Evolutionary conservation across 2,888 invertebrate species (phyloP), one percentile per base, ranked within the genome.

Genomic region (Platerodrilus igneus): DNA sequence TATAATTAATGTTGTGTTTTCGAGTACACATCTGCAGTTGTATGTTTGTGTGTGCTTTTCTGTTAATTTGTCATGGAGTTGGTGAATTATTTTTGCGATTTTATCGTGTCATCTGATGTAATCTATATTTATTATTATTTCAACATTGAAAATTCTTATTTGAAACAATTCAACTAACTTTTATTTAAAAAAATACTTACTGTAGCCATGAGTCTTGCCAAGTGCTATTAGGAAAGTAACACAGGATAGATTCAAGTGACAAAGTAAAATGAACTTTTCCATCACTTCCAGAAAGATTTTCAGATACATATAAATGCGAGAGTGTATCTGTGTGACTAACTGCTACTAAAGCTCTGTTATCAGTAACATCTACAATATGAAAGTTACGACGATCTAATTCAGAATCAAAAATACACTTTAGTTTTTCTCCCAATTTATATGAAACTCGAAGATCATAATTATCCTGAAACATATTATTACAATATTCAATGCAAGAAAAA

Each of bases 331-430:
- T 77, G 66, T 91, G 89, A 63, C 84, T 82, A 34, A 86, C 86
- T 55, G 88, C 86, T 47, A 91, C 78, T 61, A 93, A 81, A 47
- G 87, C 78, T 67, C 85, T 77, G 55, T 81, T 81, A 53, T 83
- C 83, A 0, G 86, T 81, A 8, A 90, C 86, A 62, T 93, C 92
- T 0, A 85, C 86, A 31, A 93, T 79, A 63, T 86, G 86, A 64
- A 83, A 90, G 61, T 83, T 84, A 57, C 69, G 67, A 16, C 71
- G 66, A 37, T 79, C 75, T 29, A 83, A 62, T 48, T 79, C 78
- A 0, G 82, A 78, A 52, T 86, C 84, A 60, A 93, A 91, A 47
- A 81, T 73, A 0, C 90, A 87, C 54, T 76, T 76, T 38, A 75
- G 68, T 65, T 89, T 89, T 2, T 73, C 73, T 5, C 78, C 77